These are phyloP conservation scores for Pseudococcus jackbeardsleyi DNA, from an alignment of 2,888 invertebrate species.

Conservation along the genomic window DNA sequence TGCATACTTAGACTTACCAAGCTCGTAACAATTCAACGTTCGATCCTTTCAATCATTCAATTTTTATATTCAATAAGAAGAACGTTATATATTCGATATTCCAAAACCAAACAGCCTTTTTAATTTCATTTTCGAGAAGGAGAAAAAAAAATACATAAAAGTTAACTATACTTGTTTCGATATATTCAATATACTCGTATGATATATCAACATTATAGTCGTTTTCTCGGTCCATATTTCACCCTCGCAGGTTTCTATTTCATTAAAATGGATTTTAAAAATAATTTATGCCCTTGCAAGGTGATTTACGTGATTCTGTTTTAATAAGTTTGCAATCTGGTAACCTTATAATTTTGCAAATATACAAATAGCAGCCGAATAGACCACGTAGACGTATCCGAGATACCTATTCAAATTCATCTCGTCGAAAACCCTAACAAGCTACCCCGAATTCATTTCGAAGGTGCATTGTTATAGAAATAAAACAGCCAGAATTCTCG, in stretches of 20 bases:
- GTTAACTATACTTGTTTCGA: conserved; percentile 42
- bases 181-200: neutral
- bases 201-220: neutral
- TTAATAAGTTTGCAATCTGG: conserved; percentile 7
- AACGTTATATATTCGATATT: conserved; percentile 56
- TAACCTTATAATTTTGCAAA: neutral
- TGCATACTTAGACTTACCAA: conserved; percentile 47
- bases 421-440: neutral
- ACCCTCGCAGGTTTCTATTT: neutral
- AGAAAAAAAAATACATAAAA: conserved; percentile 43
- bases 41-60: conserved; percentile 60
- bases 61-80: conserved; percentile 63
- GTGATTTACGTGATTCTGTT: conserved; percentile 38
- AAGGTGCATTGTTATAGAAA: neutral
- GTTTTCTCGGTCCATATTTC: neutral
- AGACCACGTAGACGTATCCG: neutral
- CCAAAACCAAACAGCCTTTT: conserved; percentile 55
- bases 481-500: neutral
- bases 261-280: neutral
- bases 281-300: neutral
- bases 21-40: conserved; percentile 54
- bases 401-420: conserved; percentile 4
- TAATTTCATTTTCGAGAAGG: conserved; percentile 28
- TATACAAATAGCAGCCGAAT: neutral
- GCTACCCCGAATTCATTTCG: conserved; percentile 7